A percentile compares a stretch with the other conserved stretches of the same genome.
Evolutionary conservation across 2,113 vertebrate species (phyloP).

Genomic region (Silurus meridionalis): DNA sequence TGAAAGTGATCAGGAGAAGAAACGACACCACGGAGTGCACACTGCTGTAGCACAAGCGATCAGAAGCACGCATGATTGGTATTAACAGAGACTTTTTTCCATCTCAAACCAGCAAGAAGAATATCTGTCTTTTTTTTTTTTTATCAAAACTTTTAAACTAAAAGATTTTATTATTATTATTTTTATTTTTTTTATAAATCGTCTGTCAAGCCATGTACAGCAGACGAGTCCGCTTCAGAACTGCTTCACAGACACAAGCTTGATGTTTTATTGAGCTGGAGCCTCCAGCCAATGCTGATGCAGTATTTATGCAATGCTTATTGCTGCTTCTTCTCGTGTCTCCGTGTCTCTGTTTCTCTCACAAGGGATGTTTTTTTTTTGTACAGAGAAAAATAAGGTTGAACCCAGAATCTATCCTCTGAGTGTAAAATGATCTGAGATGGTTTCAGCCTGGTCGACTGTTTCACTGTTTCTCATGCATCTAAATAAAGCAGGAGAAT

Average conservation of each 20-base stretch:
- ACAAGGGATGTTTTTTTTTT: conserved; percentile 1
- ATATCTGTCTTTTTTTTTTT: too few species aligned
- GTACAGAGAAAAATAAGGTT: not conserved
- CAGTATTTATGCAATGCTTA: conserved; percentile 67
- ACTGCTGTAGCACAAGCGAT: not conserved
- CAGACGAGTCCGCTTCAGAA: conserved; percentile 22
- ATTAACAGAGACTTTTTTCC: too few species aligned
- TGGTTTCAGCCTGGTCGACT: not conserved
- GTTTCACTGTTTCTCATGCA: conserved; percentile 14
- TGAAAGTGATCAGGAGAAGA: not conserved
- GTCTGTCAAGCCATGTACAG: conserved; percentile 42
- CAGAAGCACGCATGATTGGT: too few species aligned
- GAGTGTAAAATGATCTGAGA: conserved; percentile 17
- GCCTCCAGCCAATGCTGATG: conserved; percentile 62
- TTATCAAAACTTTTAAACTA: too few species aligned
- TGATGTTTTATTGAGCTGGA: conserved; percentile 61
- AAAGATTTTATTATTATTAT: too few species aligned
- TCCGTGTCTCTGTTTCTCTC: conserved; percentile 1
- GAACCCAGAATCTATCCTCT: conserved; percentile 12
- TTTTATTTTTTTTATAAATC: not conserved
- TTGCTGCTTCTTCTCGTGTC: conserved; percentile 28
- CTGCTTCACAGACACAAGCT: conserved; percentile 1
- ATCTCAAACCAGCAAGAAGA: too few species aligned
- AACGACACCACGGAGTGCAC: not conserved
- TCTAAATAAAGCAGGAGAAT: conserved; percentile 1